Evolutionary conservation across 2,888 invertebrate genomes (phyloP).

Genomic region (Eilema depressum): DNA sequence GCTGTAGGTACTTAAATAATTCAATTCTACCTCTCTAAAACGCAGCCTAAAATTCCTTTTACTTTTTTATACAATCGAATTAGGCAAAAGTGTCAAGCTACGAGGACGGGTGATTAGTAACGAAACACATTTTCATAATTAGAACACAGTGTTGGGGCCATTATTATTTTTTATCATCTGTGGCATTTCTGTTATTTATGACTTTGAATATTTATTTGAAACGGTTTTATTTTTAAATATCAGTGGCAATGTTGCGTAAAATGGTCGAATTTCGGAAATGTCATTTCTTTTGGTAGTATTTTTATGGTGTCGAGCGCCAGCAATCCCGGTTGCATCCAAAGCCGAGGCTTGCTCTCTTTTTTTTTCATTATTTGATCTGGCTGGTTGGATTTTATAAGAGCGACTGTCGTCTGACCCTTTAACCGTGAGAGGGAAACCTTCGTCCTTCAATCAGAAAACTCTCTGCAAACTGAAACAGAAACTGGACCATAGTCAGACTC

Average conservation of each 20-base stretch:
- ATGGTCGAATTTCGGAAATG: slow-evolving; percentile 20
- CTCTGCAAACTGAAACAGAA: too few relatives aligned
- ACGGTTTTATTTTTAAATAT: slow-evolving; percentile 22
- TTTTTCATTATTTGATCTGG: neutral
- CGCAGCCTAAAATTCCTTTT: neutral
- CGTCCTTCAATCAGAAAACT: too few relatives aligned
- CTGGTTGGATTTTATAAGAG: neutral
- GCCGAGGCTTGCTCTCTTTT: neutral
- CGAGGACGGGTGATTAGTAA: slow-evolving; percentile 74
- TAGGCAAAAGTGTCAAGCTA: slow-evolving; percentile 71
- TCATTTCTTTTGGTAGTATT: neutral
- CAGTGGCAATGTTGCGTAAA: slow-evolving; percentile 40
- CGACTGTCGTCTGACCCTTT: neutral
- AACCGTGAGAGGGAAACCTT: neutral
- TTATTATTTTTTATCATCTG: slow-evolving; percentile 52
- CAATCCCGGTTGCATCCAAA: neutral
- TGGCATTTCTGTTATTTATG: slow-evolving; percentile 71
- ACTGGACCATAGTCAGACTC: too few relatives aligned
- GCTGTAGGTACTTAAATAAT: neutral
- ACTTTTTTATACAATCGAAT: slow-evolving; percentile 49
- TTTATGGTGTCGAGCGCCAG: neutral
- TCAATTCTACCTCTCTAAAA: neutral
- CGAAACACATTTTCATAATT: slow-evolving; percentile 73
- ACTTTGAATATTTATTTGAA: slow-evolving; percentile 45
- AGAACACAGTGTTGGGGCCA: slow-evolving; percentile 46